Conservation (phyloP, 2,888 invertebrate genomes). For the Xestia sexstrigata region DNA sequence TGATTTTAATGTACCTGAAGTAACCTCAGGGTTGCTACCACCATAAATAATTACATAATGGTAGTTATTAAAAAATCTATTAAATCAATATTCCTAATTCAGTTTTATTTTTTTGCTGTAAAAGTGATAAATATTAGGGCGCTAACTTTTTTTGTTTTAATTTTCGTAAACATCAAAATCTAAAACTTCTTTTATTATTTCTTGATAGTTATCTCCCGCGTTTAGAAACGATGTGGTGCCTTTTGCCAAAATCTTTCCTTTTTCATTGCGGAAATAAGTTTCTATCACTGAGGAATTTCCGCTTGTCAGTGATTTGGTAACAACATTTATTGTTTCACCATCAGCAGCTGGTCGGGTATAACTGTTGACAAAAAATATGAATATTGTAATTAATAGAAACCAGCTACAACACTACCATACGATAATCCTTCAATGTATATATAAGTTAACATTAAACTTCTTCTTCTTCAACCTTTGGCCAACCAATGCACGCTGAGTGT, state of each 20-base stretch:
- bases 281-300: constrained; percentile 67
- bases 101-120: neutral
- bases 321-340: constrained; percentile 70
- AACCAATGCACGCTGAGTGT: too few relatives aligned
- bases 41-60: constrained; percentile 6
- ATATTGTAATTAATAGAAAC: too few relatives aligned
- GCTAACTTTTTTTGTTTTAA: constrained; percentile 6
- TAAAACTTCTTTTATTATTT: constrained; percentile 40
- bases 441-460: too few relatives aligned
- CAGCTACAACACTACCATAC: neutral
- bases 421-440: neutral
- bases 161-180: constrained; percentile 63
- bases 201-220: constrained; percentile 62
- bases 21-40: constrained; percentile 21
- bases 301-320: constrained; percentile 62
- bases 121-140: neutral
- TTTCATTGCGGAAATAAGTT: constrained; percentile 60
- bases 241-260: constrained; percentile 69
- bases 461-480: too few relatives aligned
- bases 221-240: constrained; percentile 64
- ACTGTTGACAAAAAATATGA: constrained; percentile 52
- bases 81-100: neutral
- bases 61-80: neutral
- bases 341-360: constrained; percentile 63
- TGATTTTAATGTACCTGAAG: neutral